These are phyloP conservation scores for Rhingia campestris DNA, from an alignment of 2,888 invertebrate species.

Conservation along the genomic window DNA sequence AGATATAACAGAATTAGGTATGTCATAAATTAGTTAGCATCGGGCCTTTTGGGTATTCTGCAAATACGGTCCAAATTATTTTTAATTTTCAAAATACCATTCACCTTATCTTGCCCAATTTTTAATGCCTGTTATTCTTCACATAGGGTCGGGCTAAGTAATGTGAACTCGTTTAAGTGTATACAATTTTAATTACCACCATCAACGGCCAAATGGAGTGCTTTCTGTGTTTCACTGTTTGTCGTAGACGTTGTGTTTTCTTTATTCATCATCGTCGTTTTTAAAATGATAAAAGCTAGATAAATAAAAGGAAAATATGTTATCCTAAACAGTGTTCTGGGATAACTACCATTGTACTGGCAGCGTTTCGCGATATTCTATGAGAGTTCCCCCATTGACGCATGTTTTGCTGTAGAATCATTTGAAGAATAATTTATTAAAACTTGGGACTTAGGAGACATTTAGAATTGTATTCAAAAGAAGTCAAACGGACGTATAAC, in stretches of 20 bases:
- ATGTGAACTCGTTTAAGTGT: constrained; percentile 68
- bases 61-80: constrained; percentile 24
- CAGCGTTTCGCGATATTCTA: constrained; percentile 13
- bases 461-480: too few relatives aligned
- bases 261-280: constrained; percentile 21
- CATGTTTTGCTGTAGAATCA: constrained; percentile 12
- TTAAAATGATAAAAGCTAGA: constrained; percentile 54
- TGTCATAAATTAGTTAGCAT: constrained; percentile 55
- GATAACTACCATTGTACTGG: background rate
- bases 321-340: constrained; percentile 13
- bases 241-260: constrained; percentile 23
- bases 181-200: constrained; percentile 70
- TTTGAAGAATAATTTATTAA: constrained; percentile 4
- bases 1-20: constrained; percentile 70
- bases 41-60: background rate
- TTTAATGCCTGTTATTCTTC: constrained; percentile 35
- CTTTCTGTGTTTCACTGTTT: constrained; percentile 24
- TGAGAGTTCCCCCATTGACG: constrained; percentile 17
- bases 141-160: constrained; percentile 51
- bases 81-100: constrained; percentile 41
- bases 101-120: constrained; percentile 60
- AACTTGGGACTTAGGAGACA: too few relatives aligned
- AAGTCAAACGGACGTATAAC: too few relatives aligned
- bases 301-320: constrained; percentile 55
- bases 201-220: constrained; percentile 57